A percentile compares a stretch with the other conserved stretches of the same genome.
phyloP scores from a whole-genome alignment of 2,888 invertebrate genomes.

The Scotopteryx bipunctaria region DNA sequence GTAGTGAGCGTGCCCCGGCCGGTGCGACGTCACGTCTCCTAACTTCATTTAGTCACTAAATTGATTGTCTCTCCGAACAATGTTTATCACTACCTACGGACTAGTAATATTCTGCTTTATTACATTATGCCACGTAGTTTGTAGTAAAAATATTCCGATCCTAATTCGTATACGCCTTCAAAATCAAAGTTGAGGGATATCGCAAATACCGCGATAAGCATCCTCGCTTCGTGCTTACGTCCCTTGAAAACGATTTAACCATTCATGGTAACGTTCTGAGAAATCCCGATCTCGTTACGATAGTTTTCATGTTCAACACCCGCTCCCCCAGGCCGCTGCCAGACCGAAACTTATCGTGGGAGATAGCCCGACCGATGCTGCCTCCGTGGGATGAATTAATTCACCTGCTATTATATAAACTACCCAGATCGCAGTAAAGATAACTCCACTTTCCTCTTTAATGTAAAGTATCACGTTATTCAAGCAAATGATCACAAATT shows the following conservation, averaged over 20 bases:
- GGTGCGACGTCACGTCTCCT: constrained; percentile 38
- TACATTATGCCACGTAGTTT: constrained; percentile 7
- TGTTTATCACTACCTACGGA: constrained; percentile 19
- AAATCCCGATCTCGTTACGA: constrained; percentile 74
- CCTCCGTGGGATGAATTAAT: constrained; percentile 78
- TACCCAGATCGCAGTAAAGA: constrained; percentile 76
- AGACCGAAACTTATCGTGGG: constrained; percentile 63
- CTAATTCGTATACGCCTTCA: constrained; percentile 6
- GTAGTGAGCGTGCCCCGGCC: constrained; percentile 35
- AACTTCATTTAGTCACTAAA: constrained; percentile 49
- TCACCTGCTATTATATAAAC: constrained; percentile 68
- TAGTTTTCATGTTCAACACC: constrained; percentile 60
- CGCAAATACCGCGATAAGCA: constrained; percentile 61
- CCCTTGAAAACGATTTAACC: constrained; percentile 46
- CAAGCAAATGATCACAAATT: constrained; percentile 56
- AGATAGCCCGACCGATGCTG: constrained; percentile 56
- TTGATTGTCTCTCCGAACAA: constrained; percentile 45
- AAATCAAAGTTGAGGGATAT: constrained; percentile 39
- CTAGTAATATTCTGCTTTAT: constrained; percentile 1
- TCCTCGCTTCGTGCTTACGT: constrained; percentile 47
- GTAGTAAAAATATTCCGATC: constrained; percentile 4
- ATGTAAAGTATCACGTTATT: constrained; percentile 52
- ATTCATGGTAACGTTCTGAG: constrained; percentile 65
- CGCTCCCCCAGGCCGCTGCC: constrained; percentile 45
- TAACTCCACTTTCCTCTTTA: constrained; percentile 54